A percentile compares a stretch with the other conserved stretches of the same genome.
These are phyloP conservation scores for Xiphophorus maculatus DNA, from an alignment of 2,113 vertebrate genomes.

Conservation along the genomic window DNA sequence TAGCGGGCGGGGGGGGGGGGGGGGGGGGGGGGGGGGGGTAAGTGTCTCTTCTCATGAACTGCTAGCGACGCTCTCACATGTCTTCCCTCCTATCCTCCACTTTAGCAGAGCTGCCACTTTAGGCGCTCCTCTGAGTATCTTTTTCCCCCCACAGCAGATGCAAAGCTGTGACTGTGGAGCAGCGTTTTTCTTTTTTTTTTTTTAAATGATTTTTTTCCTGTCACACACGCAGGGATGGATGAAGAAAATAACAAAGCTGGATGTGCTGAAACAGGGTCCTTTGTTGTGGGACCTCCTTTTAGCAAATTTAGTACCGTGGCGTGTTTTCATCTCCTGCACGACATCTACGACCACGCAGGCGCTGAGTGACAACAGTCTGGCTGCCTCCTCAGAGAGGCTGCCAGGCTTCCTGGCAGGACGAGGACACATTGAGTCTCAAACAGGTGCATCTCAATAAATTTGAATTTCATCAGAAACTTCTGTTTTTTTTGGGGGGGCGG, in stretches of 20 bases:
- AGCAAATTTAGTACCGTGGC: neutral
- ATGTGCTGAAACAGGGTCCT: neutral
- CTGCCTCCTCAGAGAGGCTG: neutral
- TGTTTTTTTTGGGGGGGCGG: no score
- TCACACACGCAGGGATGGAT: neutral
- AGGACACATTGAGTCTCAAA: neutral
- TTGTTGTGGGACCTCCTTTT: neutral
- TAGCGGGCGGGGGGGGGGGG: no score
- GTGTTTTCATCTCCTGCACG: neutral
- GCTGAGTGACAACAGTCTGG: neutral
- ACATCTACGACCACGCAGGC: neutral
- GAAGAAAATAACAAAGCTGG: neutral
- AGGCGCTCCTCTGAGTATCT: neutral
- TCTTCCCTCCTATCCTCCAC: neutral
- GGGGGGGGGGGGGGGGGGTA: no score
- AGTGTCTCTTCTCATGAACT: neutral
- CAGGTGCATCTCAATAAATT: neutral
- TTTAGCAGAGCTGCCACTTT: conserved; percentile 4
- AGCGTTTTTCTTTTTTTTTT: neutral
- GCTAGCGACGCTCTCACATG: neutral
- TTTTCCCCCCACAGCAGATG: neutral
- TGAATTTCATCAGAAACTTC: neutral
- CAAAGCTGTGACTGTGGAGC: neutral
- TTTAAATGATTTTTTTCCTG: neutral
- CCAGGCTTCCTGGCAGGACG: neutral